These are phyloP conservation scores for Luscinia luscinia DNA, from an alignment of 2,797 vertebrate species.

Conservation along the genomic window DNA sequence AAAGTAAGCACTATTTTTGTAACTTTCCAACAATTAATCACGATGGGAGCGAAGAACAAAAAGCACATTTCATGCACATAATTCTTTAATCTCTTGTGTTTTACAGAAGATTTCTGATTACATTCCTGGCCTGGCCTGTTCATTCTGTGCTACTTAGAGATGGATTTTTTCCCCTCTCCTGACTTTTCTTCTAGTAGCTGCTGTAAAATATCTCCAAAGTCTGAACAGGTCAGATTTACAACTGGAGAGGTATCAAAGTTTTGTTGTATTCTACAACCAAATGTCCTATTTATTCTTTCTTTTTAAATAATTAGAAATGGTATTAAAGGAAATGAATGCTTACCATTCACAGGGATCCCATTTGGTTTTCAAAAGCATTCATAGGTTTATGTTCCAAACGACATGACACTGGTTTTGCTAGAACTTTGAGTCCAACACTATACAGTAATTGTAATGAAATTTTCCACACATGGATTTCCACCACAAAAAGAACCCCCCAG, in stretches of 20 bases:
- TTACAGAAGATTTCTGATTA: background rate
- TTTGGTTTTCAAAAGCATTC: slow-evolving; percentile 15
- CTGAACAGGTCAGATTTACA: background rate
- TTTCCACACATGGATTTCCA: slow-evolving; percentile 14
- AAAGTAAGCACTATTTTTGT: background rate
- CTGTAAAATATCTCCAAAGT: background rate
- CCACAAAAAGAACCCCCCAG: background rate
- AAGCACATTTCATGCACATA: background rate
- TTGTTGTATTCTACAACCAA: background rate
- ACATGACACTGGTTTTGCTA: slow-evolving; percentile 4
- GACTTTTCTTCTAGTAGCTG: background rate
- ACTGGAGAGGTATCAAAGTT: background rate
- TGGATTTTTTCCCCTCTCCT: background rate
- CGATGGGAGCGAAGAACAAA: background rate
- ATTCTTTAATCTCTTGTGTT: background rate
- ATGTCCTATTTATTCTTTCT: background rate
- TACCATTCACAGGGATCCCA: background rate
- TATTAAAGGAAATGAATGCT: background rate
- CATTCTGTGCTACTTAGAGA: background rate
- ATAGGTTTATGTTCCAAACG: slow-evolving; percentile 25
- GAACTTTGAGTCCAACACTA: slow-evolving; percentile 31
- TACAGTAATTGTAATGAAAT: slow-evolving; percentile 40
- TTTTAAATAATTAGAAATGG: background rate
- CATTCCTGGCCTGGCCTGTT: background rate
- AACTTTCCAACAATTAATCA: background rate